Evolutionary conservation across 2,113 vertebrate genomes (phyloP), one percentile per base, ranked within the genome.

Genomic region (Coptodon rendalli): DNA sequence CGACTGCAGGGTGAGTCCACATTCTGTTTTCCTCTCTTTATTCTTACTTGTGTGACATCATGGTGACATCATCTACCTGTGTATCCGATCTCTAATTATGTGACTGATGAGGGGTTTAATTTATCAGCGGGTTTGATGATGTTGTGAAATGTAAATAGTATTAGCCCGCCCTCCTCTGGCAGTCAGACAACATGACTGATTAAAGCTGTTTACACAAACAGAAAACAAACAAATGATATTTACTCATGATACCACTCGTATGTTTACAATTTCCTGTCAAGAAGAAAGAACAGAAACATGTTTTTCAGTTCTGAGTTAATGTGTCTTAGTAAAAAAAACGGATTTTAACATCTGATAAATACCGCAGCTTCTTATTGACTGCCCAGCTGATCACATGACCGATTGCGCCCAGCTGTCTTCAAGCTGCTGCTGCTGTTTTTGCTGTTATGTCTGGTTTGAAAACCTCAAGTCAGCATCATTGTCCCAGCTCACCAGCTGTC

Each of bases 1-100:
- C 56, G 76, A 6, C 56, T 78, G 80, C 85, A 81, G 85, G 91
- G 91, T 92, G 80, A 90, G 91, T 90, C 78, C 29, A 2, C 11
- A 2, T 45, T 52, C 22, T 43, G 10, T 76, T 22, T 53, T 9
- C 27, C 45, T 82, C 9, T 36, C 4, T 76, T 31, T 81, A 7
- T 38, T 61, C 24, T 82, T 56, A 84, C 68, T 80, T 91, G 80
- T 52, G 43, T 92, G 84, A 89, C 43, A 56, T 87, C 86, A 76
- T 82, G 10, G 66, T 52, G 66, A 57, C 71, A 43, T 83, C 85
- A 85, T 36, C 36, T 50, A 12, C 36, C 52, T 63, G 54, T 19
- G 31, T 29, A 36, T 63, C 14, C 48, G 40, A 36, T 73, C 22
- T 82, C 48, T 76, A 45, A 82, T 82, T 17, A 31, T 29, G 22